Evolutionary conservation across 2,113 vertebrate genomes (phyloP).

Genomic region (Triplophysa siluroides): DNA sequence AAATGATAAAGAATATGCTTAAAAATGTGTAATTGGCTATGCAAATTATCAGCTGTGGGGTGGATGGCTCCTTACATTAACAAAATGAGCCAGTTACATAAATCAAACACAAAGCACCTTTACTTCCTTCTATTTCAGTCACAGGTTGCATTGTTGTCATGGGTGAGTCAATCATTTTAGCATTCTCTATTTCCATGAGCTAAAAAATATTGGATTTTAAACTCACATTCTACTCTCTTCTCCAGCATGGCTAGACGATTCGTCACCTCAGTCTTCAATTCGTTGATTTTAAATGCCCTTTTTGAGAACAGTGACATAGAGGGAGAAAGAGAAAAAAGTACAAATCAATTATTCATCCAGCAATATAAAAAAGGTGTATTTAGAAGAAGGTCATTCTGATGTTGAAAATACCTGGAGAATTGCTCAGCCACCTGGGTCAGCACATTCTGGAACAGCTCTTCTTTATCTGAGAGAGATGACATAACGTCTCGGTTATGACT

Average conservation of each 20-base stretch:
- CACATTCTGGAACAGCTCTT: conserved; percentile 88
- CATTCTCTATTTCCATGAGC: background rate
- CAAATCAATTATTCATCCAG: background rate
- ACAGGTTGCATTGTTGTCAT: background rate
- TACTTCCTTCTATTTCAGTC: conserved; percentile 38
- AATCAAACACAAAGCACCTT: conserved; percentile 32
- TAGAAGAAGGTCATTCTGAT: background rate
- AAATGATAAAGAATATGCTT: conserved; percentile 22
- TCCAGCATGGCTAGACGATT: conserved; percentile 88
- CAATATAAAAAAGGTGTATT: background rate
- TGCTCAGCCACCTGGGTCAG: conserved; percentile 88
- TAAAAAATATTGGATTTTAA: background rate
- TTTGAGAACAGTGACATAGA: conserved; percentile 7
- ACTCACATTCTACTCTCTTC: conserved; percentile 90
- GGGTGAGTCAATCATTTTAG: background rate
- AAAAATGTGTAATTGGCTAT: conserved; percentile 34
- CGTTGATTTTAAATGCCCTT: conserved; percentile 90
- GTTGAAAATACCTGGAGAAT: conserved; percentile 81
- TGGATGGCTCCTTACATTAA: conserved; percentile 19
- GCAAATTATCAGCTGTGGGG: conserved; percentile 7
- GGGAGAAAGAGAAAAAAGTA: background rate
- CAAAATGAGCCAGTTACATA: too few species aligned
- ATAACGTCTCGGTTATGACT: background rate
- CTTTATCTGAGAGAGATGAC: conserved; percentile 70
- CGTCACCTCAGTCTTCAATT: conserved; percentile 87